Percentiles rank a stretch among this genome's conserved stretches.
These are phyloP conservation scores for Ips typographus DNA, from an alignment of 1,140 invertebrate species.

Conservation along the genomic window DNA sequence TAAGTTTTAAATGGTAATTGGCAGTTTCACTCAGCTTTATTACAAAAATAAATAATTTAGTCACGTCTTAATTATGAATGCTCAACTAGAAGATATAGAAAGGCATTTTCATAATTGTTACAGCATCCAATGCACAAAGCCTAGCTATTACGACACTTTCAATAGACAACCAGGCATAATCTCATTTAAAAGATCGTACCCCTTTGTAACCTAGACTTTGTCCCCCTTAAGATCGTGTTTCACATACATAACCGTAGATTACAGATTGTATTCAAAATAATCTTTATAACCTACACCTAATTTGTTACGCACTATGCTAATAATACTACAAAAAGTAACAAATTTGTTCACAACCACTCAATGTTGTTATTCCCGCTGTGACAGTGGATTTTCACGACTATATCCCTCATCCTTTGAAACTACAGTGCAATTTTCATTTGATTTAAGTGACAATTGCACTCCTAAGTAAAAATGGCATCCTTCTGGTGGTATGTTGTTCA, in stretches of 20 bases:
- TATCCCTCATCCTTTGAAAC: no score
- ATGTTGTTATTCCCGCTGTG: no score
- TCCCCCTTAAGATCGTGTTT: background rate
- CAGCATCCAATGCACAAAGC: background rate
- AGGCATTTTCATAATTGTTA: background rate
- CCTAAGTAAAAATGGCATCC: no score
- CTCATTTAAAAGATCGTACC: background rate
- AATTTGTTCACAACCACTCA: no score
- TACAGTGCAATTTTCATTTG: no score
- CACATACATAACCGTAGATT: conserved; percentile 4
- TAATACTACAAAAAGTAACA: no score
- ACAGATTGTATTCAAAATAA: background rate
- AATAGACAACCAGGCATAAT: background rate
- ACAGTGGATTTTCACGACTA: no score
- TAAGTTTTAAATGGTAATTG: conserved; percentile 10
- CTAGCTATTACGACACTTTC: background rate
- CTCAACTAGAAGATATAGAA: background rate
- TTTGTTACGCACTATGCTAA: background rate
- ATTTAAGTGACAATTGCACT: no score
- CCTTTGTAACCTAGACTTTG: background rate
- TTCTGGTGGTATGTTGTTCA: no score
- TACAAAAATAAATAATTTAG: conserved; percentile 7
- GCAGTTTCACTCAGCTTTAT: background rate
- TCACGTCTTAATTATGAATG: background rate
- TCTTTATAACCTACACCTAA: background rate